These are phyloP conservation scores for Microtus montanus DNA, from an alignment of 2,113 vertebrate species.

Conservation along the genomic window DNA sequence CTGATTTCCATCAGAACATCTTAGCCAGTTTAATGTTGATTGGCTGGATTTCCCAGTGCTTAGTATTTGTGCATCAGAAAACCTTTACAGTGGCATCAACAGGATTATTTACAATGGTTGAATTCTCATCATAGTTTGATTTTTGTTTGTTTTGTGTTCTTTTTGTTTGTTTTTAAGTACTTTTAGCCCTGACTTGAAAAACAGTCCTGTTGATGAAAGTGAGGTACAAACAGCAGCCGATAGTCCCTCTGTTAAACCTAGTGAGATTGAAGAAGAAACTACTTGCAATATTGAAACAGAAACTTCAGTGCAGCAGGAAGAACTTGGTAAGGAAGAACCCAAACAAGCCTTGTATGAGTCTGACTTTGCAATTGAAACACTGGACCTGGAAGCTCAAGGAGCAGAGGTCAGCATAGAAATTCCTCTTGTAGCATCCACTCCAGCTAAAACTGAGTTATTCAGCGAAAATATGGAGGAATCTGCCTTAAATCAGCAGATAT, in stretches of 20 bases:
- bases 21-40: constrained; percentile 35
- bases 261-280: constrained; percentile 78
- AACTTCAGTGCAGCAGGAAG: constrained; percentile 34
- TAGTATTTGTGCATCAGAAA: constrained; percentile 69
- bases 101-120: constrained; percentile 76
- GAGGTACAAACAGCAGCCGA: constrained; percentile 78
- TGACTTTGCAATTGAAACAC: not conserved
- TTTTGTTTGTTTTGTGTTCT: constrained; percentile 81
- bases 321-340: constrained; percentile 35
- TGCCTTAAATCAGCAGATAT: constrained; percentile 44
- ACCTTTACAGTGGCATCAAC: constrained; percentile 52
- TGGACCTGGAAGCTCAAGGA: not conserved
- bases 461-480: constrained; percentile 54
- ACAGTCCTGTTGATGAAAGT: constrained; percentile 83
- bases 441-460: not conserved
- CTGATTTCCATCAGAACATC: not conserved
- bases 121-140: constrained; percentile 84
- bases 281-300: constrained; percentile 34
- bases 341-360: constrained; percentile 53
- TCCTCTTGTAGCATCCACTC: not conserved
- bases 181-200: constrained; percentile 85
- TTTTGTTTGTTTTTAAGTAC: constrained; percentile 82
- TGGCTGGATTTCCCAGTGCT: constrained; percentile 68
- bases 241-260: constrained; percentile 80
- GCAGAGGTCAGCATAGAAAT: constrained; percentile 60